Evolutionary conservation across 1,140 invertebrate genomes (phyloP).

Genomic region (Solenopsis fugax): DNA sequence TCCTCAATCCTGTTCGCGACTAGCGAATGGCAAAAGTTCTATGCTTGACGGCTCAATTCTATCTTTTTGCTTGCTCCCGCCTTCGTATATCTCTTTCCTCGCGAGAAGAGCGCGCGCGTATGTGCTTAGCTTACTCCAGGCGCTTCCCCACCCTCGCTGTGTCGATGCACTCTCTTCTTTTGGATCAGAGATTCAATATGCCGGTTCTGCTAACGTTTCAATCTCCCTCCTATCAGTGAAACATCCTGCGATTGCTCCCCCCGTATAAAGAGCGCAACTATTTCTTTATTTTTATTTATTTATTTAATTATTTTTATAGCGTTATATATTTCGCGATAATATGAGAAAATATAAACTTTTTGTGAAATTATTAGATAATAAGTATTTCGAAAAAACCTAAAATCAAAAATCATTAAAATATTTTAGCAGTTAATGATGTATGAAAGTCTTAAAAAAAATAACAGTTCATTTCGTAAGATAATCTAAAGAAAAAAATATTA

Average conservation of each 20-base stretch:
- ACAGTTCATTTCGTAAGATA: neutral
- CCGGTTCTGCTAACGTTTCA: neutral
- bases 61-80: conserved; percentile 60
- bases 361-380: neutral
- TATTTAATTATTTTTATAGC: conserved; percentile 41
- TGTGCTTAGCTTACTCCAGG: conserved; percentile 8
- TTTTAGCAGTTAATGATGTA: neutral
- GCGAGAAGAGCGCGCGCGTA: conserved; percentile 17
- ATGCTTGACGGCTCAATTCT: conserved; percentile 40
- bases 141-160: conserved; percentile 38
- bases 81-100: conserved; percentile 37
- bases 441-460: neutral
- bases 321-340: neutral
- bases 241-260: neutral
- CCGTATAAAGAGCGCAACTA: neutral
- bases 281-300: conserved; percentile 8
- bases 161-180: conserved; percentile 13
- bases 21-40: conserved; percentile 48
- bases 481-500: neutral
- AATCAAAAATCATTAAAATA: neutral
- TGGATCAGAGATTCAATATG: conserved; percentile 40
- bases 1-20: conserved; percentile 17
- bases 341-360: neutral
- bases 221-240: neutral
- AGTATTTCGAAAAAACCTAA: neutral